Evolutionary conservation across 1,140 invertebrate species (phyloP), one percentile per base, ranked within the genome.

Genomic region (Dendrolimus kikuchii): DNA sequence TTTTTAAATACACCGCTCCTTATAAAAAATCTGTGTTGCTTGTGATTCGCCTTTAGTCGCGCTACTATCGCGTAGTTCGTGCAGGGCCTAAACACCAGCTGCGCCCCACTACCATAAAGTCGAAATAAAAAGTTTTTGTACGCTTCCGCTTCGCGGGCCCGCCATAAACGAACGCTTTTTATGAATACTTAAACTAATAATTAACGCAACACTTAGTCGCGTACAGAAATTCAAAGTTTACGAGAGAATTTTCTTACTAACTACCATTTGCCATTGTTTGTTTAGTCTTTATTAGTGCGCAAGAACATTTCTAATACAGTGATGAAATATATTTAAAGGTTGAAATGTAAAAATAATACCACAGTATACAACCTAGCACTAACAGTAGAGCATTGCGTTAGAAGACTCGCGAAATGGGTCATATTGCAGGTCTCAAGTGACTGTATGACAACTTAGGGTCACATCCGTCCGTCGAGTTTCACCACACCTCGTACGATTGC

Each of bases 151-250:
- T 62, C 58, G 48, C 45, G 59, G 64, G 60, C 57, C 59, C 54
- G 61, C 47, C 59, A 60, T 69, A 69, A 69, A 68, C 61, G 62
- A 61, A 65, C 60, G 62, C 23, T 74, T 74, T 72, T 74, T 74
- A 74, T 74, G 71, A 67, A 71, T 74, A 68, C 71, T 72, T 71
- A 74, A 74, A 71, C 62, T 71, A 71, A 71, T 71, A 74, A 71
- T 74, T 69, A 74, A 68, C 66, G 64, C 62, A 53, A 59, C 69
- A 69, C 62, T 74, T 67, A 71, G 68, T 63, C 59, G 62, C 68
- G 66, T 66, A 65, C 71, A 71, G 66, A 66, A 54, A 68, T 23
- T 23, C 68, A 57, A 52, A 66, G 71, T 74, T 71, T 71, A 71
- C 59, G 66, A 66, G 61, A 70, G 57, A 64, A 62, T 74, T 69